Base-by-base conservation (phyloP, 2,113 vertebrate genomes). In the Sylvicapra grimmia region DNA sequence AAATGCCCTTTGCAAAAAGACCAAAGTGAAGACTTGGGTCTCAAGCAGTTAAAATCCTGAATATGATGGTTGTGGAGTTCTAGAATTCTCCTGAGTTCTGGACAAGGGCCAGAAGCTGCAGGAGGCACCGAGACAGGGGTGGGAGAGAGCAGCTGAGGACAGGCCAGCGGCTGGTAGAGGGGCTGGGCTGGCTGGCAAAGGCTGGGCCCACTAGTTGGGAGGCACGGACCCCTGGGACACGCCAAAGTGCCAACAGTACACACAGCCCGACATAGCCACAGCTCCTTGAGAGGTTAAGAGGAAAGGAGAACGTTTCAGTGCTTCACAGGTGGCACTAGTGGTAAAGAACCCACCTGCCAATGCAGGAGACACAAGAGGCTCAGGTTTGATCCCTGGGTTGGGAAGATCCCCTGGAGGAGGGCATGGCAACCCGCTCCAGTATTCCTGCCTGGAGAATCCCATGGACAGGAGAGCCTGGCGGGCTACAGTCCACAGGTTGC, bases 61-160 rank as follows among this genome's bases (percentile, higher is more conserved):
- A 1, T 36, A 31, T 3, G 18, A 10, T 11, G n/a, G 21, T 59
- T 44, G 29, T 61, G 80, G 44, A 19, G 6, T 44, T 94, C 82
- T 87, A 83, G 87, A 27, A 33, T 63, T 54, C 27, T 91, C 14
- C 53, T 0, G 8, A n/a, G 15, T 33, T 58, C 56, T 53, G 58
- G 58, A n/a, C 1, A 0, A 68, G 51, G 33, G 23, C 83, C 33
- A n/a, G 84, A 49, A 56, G 47, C 44, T 83, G 53, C 4, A 11
- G n/a, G 31, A 33, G 54, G 29, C 27, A 33, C 18, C 0, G 4
- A 4, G 9, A 40, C 6, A 0, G 44, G 54, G 54, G 1, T 3
- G 16, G 23, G 3, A 31, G 4, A 31, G 23, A 25, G 9, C 31
- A 33, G 29, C 82, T 0, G 31, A 44, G 47, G 40, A 12, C 44